Evolutionary conservation across 2,113 vertebrate genomes (phyloP), one percentile per base, ranked within the genome.

Genomic region (Megaptera novaeangliae): DNA sequence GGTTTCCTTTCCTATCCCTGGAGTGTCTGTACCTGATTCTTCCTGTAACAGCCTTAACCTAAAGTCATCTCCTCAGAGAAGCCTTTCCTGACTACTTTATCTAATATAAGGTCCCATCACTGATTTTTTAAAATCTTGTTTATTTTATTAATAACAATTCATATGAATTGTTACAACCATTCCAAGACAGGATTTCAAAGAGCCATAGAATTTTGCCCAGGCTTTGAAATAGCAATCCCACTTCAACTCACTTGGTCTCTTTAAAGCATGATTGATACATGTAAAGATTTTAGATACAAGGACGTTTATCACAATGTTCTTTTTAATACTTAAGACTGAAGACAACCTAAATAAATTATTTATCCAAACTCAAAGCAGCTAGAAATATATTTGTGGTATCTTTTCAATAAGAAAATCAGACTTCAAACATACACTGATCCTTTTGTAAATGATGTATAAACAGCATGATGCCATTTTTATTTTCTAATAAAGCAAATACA

Each of bases 241-340:
- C 13, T 66, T 90, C 27, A 41, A 61, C 23, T 36, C 9, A 20
- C 63, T 89, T 34, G 59, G 29, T 83, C n/a, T 81, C 25, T 90
- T 95, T 61, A 95, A 81, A 44, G 92, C 36, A 77, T 46, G 44
- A 69, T 27, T 91, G 55, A 80, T 52, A 89, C 36, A 63, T 46
- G 25, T 21, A 95, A 78, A 95, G 55, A 71, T 69, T 82, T 88
- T 80, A 97, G 80, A 86, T 49, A 81, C 21, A 64, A 78, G 17
- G 13, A 90, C 64, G 6, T 63, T 89, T 84, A 41, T 49, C 63
- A 85, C 39, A 63, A n/a, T 68, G n/a, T 68, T 87, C 5, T 71
- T 96, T 78, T 94, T 89, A 88, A 81, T 80, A 31, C 89, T 91
- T 93, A 71, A 95, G 90, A 64, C 31, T 69, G 55, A 82, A 83